A percentile compares a stretch with the other conserved stretches of the same genome.
These are phyloP conservation scores for Eristalis intricaria DNA, from an alignment of 2,888 invertebrate genomes.

Conservation along the genomic window DNA sequence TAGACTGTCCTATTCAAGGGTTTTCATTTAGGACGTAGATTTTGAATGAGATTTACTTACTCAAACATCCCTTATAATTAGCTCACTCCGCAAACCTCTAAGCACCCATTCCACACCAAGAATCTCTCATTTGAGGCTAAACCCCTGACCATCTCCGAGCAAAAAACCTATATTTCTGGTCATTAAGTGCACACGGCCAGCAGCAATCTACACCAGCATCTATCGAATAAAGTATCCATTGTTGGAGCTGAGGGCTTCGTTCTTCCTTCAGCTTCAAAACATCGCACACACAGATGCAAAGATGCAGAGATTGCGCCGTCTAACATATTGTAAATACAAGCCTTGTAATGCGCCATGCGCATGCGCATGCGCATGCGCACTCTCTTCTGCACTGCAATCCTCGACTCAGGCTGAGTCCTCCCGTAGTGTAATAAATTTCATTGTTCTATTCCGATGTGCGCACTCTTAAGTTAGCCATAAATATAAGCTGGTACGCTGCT, in stretches of 20 bases:
- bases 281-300: slow-evolving; percentile 10
- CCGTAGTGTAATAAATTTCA: slow-evolving; percentile 57
- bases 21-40: too few relatives aligned
- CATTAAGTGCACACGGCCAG: not conserved
- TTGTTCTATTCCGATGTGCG: slow-evolving; percentile 55
- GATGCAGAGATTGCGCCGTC: slow-evolving; percentile 28
- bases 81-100: not conserved
- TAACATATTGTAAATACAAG: slow-evolving; percentile 36
- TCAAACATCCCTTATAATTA: not conserved
- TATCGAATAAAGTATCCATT: not conserved
- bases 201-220: not conserved
- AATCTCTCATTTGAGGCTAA: not conserved
- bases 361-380: slow-evolving; percentile 1
- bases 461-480: slow-evolving; percentile 36
- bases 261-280: slow-evolving; percentile 8
- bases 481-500: slow-evolving; percentile 13
- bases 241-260: not conserved
- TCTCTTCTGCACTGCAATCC: too few relatives aligned
- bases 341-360: slow-evolving; percentile 10
- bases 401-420: slow-evolving; percentile 1
- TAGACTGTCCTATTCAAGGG: too few relatives aligned
- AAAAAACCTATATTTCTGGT: slow-evolving; percentile 12
- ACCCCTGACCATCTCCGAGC: not conserved
- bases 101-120: not conserved
- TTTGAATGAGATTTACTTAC: too few relatives aligned